Evolutionary conservation across 2,113 vertebrate genomes (phyloP), one percentile per base, ranked within the genome.

Genomic region (Tapirus terrestris): DNA sequence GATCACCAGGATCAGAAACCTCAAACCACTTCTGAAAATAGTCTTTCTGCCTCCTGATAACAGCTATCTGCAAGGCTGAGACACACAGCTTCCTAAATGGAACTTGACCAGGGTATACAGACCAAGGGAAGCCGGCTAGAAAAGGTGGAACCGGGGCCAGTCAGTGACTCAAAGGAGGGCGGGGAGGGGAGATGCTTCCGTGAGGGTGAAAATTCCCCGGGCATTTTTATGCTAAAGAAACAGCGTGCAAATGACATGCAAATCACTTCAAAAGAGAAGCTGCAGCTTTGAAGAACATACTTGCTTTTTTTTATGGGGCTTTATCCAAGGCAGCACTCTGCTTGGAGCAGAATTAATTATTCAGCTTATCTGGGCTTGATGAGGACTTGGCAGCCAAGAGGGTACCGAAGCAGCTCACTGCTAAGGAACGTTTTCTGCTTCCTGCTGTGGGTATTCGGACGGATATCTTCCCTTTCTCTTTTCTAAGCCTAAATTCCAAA

Each of bases 341-440:
- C 96, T 85, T 79, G 60, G 73, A 91, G 88, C 84, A 33, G 85
- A 93, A 88, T 98, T 93, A 97, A 97, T 97, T 97, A 98, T 95
- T 97, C 83, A 97, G 0, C 12, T 21, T 88, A 39, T 94, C 67
- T 56, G 76, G 82, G 88, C 53, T 63, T 58, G 96, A 95, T 67
- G 76, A 81, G 45, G 76, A 36, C 61, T 51, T 96, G 96, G 95
- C 45, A 89, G 94, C 79, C 18, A 48, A 94, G 76, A 56, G 12
- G 0, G 58, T 3, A 67, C 1, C 2, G 63, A 87, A 53, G 39
- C 96, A 85, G 75, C 80, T 45, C 45, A 65, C 84, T 81, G 91
- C 65, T 82, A 36, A 43, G 75, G 56, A 60, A 45, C 4, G n/a
- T 45, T 89, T 72, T 60, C 85, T 79, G 70, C 85, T 93, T 88